These are phyloP conservation scores for Nannospalax galili DNA, from an alignment of 2,113 vertebrate genomes.

Conservation along the genomic window DNA sequence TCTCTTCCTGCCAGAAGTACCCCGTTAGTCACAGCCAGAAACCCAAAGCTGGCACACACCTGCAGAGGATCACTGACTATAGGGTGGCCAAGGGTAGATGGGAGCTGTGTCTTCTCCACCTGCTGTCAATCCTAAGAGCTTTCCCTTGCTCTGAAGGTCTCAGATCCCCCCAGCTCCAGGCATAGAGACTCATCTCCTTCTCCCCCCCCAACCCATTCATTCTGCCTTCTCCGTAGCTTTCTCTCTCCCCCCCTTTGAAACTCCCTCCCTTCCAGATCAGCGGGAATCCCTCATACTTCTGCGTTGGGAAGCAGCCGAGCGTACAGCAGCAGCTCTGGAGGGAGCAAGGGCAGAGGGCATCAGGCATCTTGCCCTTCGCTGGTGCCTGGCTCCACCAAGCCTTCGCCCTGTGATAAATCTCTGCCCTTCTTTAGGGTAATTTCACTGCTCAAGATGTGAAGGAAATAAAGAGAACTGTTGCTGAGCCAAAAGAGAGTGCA, in stretches of 20 bases:
- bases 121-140: background rate
- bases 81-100: fast-evolving
- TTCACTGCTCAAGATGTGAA: background rate
- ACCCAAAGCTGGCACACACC: background rate
- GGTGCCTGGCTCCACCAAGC: background rate
- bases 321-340: background rate
- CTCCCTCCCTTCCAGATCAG: background rate
- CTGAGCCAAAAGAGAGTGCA: background rate
- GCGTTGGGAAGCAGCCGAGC: background rate
- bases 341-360: fast-evolving
- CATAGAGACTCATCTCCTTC: background rate
- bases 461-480: background rate
- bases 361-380: background rate
- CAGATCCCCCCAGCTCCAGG: background rate
- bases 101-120: background rate
- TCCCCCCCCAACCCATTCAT: fast-evolving
- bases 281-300: background rate
- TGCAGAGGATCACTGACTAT: background rate
- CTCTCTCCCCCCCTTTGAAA: background rate
- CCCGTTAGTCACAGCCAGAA: background rate
- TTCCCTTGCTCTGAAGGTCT: background rate
- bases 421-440: background rate
- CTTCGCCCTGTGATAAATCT: background rate
- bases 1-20: background rate
- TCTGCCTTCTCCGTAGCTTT: background rate